Base-by-base conservation (phyloP, 2,888 invertebrate genomes). In the Diaprepes abbreviatus region DNA sequence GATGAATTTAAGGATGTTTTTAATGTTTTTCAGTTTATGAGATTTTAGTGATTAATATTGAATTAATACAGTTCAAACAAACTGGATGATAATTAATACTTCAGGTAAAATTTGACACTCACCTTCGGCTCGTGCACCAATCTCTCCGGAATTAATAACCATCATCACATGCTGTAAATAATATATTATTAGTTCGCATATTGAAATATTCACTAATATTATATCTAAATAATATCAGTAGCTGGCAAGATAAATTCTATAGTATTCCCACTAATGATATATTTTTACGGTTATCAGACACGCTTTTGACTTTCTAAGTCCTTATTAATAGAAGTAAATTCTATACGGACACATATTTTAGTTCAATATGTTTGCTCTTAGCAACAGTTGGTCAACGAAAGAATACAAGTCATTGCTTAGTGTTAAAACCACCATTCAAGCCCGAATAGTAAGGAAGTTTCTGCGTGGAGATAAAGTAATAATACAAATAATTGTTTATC, bases 271-370 rank as follows among this genome's bases (percentile, higher is more conserved):
- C 36, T 38, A 38, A 38, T 38, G 36, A 38, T 14, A 38, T 38
- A 38, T 38, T 38, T 38, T 38, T 38, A 38, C 36, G 36, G 36
- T 38, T 38, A 38, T 38, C 36, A 6, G 40, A 40, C 7, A 40
- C 17, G 40, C 45, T 21, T 45, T 21, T 9, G 10, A 19, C n/a
- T n/a, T 45, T 21, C 17, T n/a, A 45, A n/a, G 21, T n/a, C 19
- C 21, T 45, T 45, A 19, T 45, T 45, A 21, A 21, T 45, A 40
- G 10, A 40, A 7, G 9, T 17, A 40, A 40, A 40, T 40, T 17
- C 17, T 40, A 17, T 40, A 17, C 40, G 17, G 17, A 17, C 10
- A 40, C 40, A 14, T 6, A 40, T 40, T 40, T 40, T 40, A 9
- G 17, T 19, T 7, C 14, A 40, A 40, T 16, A 17, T 40, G 40